phyloP scores from a whole-genome alignment of 2,888 invertebrate species.

The Pristionchus mayeri region DNA sequence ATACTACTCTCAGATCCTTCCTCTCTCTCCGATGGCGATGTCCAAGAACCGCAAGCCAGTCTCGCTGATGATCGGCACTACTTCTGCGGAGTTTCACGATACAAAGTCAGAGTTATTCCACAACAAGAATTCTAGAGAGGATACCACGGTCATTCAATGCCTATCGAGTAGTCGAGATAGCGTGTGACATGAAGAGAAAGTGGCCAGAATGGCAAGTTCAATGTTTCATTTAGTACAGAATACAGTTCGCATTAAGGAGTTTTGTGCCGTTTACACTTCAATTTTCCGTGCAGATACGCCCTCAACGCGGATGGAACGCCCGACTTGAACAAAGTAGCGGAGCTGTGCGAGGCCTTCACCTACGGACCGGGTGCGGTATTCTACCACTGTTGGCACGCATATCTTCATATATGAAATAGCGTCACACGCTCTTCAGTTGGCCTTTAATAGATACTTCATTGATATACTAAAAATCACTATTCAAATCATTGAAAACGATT shows the following conservation, averaged over 20 bases:
- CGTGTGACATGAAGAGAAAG: neutral
- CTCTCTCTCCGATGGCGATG: neutral
- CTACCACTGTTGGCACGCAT: no score
- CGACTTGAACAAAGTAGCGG: neutral
- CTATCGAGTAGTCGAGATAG: no score
- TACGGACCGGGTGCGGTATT: neutral
- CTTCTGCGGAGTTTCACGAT: slow-evolving; percentile 20
- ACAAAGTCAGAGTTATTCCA: neutral
- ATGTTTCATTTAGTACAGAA: no score
- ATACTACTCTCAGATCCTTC: slow-evolving; percentile 29
- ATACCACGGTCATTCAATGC: no score
- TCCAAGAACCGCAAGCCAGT: neutral
- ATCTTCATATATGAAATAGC: no score
- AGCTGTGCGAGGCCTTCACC: slow-evolving; percentile 1
- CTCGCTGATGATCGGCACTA: slow-evolving; percentile 17
- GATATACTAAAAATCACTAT: no score
- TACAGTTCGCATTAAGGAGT: no score
- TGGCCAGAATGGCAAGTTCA: no score
- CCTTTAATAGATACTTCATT: no score
- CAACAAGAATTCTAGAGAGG: neutral
- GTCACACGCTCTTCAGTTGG: no score
- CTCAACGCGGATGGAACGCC: slow-evolving; percentile 4
- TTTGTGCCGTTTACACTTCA: neutral
- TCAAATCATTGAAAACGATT: no score
- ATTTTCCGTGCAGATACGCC: neutral